Evolutionary conservation across 2,797 vertebrate genomes (phyloP), one percentile per base, ranked within the genome.

Genomic region (Rhinatrema bivittatum): DNA sequence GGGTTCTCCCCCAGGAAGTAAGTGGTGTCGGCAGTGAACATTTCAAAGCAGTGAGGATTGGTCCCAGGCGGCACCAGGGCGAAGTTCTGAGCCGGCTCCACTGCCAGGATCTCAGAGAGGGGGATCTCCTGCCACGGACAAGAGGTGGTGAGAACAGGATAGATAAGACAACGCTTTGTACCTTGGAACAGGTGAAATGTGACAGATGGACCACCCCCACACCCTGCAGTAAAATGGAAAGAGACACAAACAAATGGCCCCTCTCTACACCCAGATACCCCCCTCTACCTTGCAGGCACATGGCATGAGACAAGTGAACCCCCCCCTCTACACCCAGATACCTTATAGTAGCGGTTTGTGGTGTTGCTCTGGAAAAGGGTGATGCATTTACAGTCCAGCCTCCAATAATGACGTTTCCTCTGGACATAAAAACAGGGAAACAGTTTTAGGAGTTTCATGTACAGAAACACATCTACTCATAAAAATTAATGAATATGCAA

Each of bases 321-420:
- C n/a, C n/a, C n/a, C n/a, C n/a, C n/a, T n/a, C n/a, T n/a, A n/a
- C n/a, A n/a, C n/a, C n/a, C n/a, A n/a, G n/a, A 20, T 45, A 87
- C 86, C 88, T 94, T 94, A 70, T 95, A 93, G 72, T 89, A 95
- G 72, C 93, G 90, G 71, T 86, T 93, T 62, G 88, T 82, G 26
- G 85, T 91, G 68, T 93, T 87, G 53, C 94, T 93, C 70, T 95
- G 92, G 76, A 93, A 94, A 16, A 95, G 86, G 23, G 88, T 92
- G 67, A 94, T 78, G 62, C 90, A 95, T 65, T 95, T 95, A 59
- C 88, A 90, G 72, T 95, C 92, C 59, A 94, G 74, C 19, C 91
- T 85, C 92, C 92, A 95, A 47, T 89, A 95, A 66, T 93, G 92
- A 56, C 86, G 78, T 59, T 94, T 94, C 69, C 91, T 88, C 91